Conservation (phyloP, 2,797 vertebrate species). For the Hafferia zeledoni region DNA sequence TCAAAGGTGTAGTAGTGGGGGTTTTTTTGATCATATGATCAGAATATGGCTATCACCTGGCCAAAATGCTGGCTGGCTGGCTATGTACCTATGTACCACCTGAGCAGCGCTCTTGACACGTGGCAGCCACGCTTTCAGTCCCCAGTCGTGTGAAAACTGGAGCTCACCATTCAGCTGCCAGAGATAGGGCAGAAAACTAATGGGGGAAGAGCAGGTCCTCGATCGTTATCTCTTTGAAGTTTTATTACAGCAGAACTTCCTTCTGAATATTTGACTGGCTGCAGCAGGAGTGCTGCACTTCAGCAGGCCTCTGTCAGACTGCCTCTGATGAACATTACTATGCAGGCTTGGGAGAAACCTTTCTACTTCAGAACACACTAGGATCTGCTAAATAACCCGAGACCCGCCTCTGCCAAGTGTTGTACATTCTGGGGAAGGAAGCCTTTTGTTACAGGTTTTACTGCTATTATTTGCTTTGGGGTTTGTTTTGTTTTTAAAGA, state of each 20-base stretch:
- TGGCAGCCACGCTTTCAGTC: background rate
- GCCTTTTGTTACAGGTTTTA: slow-evolving; percentile 58
- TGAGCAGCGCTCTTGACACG: background rate
- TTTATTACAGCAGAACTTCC: slow-evolving; percentile 45
- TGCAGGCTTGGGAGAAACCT: background rate
- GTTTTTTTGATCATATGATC: background rate
- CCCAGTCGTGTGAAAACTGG: background rate
- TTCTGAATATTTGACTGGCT: background rate
- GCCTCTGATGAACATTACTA: slow-evolving; percentile 17
- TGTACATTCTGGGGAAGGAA: slow-evolving; percentile 26
- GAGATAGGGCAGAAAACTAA: background rate
- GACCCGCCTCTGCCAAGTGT: background rate
- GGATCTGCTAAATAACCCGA: slow-evolving; percentile 3
- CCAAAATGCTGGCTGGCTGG: background rate
- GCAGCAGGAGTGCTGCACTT: background rate
- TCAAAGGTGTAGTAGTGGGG: background rate
- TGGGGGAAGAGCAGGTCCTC: background rate
- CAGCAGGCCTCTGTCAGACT: background rate
- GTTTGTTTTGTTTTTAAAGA: slow-evolving; percentile 65
- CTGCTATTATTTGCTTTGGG: slow-evolving; percentile 26
- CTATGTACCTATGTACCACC: background rate
- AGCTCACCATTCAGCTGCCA: background rate
- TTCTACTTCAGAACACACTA: background rate
- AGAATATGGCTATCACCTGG: background rate
- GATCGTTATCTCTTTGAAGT: background rate